Conservation (phyloP, 2,888 invertebrate genomes). For the Cheilosia variabilis region DNA sequence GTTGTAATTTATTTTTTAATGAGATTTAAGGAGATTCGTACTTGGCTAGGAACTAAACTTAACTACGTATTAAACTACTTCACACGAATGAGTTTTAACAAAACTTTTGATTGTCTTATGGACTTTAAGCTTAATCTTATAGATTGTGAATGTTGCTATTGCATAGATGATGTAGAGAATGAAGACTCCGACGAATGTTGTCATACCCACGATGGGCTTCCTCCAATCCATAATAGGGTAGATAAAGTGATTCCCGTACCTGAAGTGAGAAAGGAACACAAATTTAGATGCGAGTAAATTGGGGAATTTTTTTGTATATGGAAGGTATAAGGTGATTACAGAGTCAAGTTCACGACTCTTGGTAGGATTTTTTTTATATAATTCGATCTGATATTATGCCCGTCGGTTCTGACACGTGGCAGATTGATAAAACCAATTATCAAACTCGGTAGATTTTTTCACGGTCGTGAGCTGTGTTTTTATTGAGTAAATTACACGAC, state of each 20-base stretch:
- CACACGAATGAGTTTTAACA: conserved; percentile 53
- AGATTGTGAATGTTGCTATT: conserved; percentile 79
- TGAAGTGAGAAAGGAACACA: conserved; percentile 77
- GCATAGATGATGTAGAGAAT: conserved; percentile 79
- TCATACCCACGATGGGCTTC: conserved; percentile 85
- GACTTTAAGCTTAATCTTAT: conserved; percentile 80
- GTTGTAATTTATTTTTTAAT: not conserved
- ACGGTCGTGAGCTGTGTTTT: too few species aligned
- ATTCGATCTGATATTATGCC: too few species aligned
- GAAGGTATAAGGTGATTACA: not conserved
- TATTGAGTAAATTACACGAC: too few species aligned
- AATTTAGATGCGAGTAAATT: not conserved
- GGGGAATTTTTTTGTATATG: not conserved
- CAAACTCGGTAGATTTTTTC: too few species aligned
- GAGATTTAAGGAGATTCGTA: not conserved
- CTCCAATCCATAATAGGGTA: conserved; percentile 92
- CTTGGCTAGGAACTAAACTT: conserved; percentile 38
- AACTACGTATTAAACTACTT: conserved; percentile 26
- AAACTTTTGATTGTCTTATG: conserved; percentile 78
- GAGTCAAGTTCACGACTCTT: not conserved
- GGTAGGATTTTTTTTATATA: too few species aligned
- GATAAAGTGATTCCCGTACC: conserved; percentile 87
- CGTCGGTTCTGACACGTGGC: too few species aligned
- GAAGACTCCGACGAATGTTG: conserved; percentile 81
- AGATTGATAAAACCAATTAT: too few species aligned